Percentiles rank a stretch among this genome's conserved stretches.
Evolutionary conservation across 2,113 vertebrate genomes (phyloP).

Genomic region (Oriolus oriolus): DNA sequence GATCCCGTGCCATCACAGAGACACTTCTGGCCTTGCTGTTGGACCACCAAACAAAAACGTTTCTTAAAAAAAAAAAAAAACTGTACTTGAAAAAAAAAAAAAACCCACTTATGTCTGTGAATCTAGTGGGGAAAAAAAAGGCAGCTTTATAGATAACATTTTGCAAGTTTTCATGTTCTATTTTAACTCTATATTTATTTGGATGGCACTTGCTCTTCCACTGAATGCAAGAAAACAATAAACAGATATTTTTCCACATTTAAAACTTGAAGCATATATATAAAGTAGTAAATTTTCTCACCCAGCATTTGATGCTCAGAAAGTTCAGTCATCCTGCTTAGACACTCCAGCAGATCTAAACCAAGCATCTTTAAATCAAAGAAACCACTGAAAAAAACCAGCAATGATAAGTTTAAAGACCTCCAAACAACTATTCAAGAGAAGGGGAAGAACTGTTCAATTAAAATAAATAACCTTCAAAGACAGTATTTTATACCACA

Average conservation of each 20-base stretch:
- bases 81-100: too few species aligned
- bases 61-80: neutral
- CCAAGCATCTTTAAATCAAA: neutral
- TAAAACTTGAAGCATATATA: neutral
- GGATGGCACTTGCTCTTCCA: neutral
- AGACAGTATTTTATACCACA: neutral
- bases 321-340: neutral
- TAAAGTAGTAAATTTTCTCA: neutral
- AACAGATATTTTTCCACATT: neutral
- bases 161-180: neutral
- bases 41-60: neutral
- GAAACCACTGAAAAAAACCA: neutral
- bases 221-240: neutral
- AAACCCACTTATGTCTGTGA: fast-evolving
- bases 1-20: fast-evolving
- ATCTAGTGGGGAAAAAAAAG: fast-evolving
- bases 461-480: neutral
- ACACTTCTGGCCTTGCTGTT: neutral
- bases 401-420: neutral
- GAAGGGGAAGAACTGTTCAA: neutral
- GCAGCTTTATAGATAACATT: neutral
- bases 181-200: neutral
- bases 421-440: neutral
- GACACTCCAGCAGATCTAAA: neutral
- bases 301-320: neutral